Evolutionary conservation across 92 coral and sea anemone genomes (phyloP).

Genomic region (Zoanthus solanderi): DNA sequence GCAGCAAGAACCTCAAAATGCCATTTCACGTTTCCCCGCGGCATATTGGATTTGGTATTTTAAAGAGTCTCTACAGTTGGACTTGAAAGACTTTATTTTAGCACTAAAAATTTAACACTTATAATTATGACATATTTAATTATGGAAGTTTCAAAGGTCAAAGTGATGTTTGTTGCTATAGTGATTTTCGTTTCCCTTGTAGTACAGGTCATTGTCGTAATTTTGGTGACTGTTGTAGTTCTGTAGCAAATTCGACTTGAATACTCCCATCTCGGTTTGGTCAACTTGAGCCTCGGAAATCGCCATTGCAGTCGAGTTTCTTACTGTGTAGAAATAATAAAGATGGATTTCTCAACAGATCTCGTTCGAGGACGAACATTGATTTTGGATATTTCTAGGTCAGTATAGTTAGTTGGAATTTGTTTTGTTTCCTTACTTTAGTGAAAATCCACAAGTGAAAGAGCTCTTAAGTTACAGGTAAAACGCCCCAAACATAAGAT

Average conservation of each 20-base stretch:
- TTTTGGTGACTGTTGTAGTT: not conserved
- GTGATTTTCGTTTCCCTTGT: not conserved
- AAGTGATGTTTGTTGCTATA: not conserved
- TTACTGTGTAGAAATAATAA: slow-evolving; percentile 1
- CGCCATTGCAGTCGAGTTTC: slow-evolving; percentile 23
- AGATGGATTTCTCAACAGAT: not conserved
- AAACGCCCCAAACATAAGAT: no score
- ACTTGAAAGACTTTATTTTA: no score
- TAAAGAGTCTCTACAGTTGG: no score
- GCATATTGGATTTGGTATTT: no score
- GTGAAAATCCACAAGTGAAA: no score
- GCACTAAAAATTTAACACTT: not conserved
- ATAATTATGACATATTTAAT: not conserved
- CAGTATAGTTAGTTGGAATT: no score
- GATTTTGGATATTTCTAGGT: not conserved
- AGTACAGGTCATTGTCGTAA: not conserved
- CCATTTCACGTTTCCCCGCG: no score
- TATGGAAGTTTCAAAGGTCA: not conserved
- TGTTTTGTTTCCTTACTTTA: no score
- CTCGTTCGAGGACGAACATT: not conserved
- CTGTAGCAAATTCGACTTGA: slow-evolving; percentile 10
- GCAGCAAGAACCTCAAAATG: no score
- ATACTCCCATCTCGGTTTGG: not conserved
- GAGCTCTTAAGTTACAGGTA: no score
- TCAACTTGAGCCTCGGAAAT: not conserved